Conservation (phyloP, 2,113 vertebrate genomes). For the Arizona elegans region DNA sequence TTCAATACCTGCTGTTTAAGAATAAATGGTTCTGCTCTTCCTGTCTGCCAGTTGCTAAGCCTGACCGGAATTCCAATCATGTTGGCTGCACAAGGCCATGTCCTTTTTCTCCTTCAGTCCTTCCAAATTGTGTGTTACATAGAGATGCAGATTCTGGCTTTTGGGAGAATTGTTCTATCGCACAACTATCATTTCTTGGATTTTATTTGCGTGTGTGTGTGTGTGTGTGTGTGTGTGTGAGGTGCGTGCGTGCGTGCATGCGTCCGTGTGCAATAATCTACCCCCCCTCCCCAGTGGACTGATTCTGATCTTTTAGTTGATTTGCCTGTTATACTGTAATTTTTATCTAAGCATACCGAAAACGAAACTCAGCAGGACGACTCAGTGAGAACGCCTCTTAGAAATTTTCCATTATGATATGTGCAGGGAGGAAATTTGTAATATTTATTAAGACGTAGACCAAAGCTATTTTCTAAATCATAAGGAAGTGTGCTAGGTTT, state of each 20-base stretch:
- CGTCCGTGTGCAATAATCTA: background rate
- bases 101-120: background rate
- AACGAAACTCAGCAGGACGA: background rate
- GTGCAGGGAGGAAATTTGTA: background rate
- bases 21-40: slow-evolving; percentile 14
- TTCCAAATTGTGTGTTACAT: background rate
- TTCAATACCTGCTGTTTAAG: slow-evolving; percentile 11
- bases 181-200: background rate
- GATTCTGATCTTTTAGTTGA: background rate
- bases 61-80: slow-evolving; percentile 17
- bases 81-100: background rate
- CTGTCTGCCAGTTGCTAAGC: slow-evolving; percentile 12
- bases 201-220: background rate
- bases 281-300: background rate
- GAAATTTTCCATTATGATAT: background rate
- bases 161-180: background rate
- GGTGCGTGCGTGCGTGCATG: accelerated
- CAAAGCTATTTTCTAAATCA: background rate
- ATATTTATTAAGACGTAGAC: background rate
- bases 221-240: no score
- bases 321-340: background rate
- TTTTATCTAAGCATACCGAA: background rate
- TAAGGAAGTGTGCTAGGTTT: background rate
- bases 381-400: background rate
- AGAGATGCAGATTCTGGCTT: background rate